phyloP scores from a whole-genome alignment of 2,797 vertebrate genomes.

The Xenopus petersii region DNA sequence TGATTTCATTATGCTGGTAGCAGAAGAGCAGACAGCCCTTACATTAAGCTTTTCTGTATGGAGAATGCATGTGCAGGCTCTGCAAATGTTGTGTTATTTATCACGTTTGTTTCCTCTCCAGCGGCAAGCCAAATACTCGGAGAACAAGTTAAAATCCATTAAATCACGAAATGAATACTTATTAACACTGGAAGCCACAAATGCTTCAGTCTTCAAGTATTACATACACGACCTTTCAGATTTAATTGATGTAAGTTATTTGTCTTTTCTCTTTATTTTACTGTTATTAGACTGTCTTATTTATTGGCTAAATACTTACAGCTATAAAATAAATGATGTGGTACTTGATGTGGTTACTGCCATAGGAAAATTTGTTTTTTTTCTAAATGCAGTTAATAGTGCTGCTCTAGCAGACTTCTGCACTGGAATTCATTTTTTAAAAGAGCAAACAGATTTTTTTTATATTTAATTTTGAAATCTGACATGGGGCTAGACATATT shows the following conservation, averaged over 20 bases:
- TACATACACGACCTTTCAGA: slow-evolving; percentile 97
- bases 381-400: too few relatives aligned
- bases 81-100: neutral
- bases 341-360: too few relatives aligned
- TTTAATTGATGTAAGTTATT: slow-evolving; percentile 93
- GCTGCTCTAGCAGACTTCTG: too few relatives aligned
- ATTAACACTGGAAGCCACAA: slow-evolving; percentile 94
- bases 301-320: too few relatives aligned
- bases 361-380: too few relatives aligned
- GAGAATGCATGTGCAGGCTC: neutral
- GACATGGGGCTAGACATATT: too few relatives aligned
- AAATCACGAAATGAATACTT: slow-evolving; percentile 97
- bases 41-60: neutral
- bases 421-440: too few relatives aligned
- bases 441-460: too few relatives aligned
- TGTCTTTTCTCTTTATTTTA: neutral
- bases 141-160: slow-evolving; percentile 98
- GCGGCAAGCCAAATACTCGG: slow-evolving; percentile 97
- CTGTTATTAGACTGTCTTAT: too few relatives aligned
- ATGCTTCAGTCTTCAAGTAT: slow-evolving; percentile 96
- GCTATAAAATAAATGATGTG: too few relatives aligned
- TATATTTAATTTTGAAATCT: too few relatives aligned
- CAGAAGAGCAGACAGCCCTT: neutral
- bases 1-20: neutral
- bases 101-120: slow-evolving; percentile 59